These are phyloP conservation scores for Arothron firmamentum DNA, from an alignment of 2,113 vertebrate species.

Conservation along the genomic window DNA sequence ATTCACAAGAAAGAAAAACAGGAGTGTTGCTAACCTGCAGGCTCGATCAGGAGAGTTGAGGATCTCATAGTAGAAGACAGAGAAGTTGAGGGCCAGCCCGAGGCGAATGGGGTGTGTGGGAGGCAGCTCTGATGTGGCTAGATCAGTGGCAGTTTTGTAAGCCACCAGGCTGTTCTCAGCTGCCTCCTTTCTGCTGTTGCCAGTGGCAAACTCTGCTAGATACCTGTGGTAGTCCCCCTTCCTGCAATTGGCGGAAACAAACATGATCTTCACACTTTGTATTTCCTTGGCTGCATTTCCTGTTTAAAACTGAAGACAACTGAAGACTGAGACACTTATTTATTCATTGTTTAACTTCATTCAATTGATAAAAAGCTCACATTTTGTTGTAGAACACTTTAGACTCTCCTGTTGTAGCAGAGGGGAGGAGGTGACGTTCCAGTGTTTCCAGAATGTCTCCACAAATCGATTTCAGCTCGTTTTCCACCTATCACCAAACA, in stretches of 20 bases:
- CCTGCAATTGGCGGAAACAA: constrained; percentile 69
- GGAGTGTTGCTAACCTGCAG: constrained; percentile 82
- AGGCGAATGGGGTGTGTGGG: constrained; percentile 97
- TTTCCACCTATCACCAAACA: constrained; percentile 84
- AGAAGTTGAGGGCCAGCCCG: constrained; percentile 98
- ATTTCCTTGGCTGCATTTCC: background rate
- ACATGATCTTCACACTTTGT: background rate
- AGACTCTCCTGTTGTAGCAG: constrained; percentile 93
- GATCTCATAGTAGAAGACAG: constrained; percentile 99
- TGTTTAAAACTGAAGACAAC: too few relatives aligned
- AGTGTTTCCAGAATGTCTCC: constrained; percentile 97
- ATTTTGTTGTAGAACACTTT: constrained; percentile 99
- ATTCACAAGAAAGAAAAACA: background rate
- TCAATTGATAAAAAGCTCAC: constrained; percentile 57
- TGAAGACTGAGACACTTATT: too few relatives aligned
- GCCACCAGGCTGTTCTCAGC: constrained; percentile 98
- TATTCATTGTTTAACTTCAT: background rate
- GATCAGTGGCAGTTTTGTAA: constrained; percentile 96
- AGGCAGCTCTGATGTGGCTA: constrained; percentile 94
- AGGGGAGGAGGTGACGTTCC: constrained; percentile 97
- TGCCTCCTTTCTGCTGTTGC: constrained; percentile 97
- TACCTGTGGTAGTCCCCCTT: constrained; percentile 99
- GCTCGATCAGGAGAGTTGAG: constrained; percentile 99
- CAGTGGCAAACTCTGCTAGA: constrained; percentile 97
- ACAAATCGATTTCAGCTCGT: constrained; percentile 94